phyloP scores from a whole-genome alignment of 2,113 vertebrate genomes.

The Pteropus alecto region DNA sequence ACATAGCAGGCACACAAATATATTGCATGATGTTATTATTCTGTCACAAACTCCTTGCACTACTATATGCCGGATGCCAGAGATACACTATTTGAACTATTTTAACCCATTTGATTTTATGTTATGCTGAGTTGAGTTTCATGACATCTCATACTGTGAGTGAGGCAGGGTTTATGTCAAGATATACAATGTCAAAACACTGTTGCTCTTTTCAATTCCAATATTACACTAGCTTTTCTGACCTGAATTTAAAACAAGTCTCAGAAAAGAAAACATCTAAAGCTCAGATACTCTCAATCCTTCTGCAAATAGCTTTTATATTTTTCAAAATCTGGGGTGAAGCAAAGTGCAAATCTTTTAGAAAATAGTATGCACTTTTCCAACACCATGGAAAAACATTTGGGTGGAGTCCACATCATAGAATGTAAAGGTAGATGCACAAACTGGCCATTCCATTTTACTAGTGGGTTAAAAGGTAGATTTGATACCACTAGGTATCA shows the following conservation, averaged over 20 bases:
- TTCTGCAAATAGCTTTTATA: constrained; percentile 66
- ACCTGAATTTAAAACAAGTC: constrained; percentile 66
- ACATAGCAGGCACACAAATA: not conserved
- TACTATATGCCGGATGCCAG: not conserved
- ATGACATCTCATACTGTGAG: constrained; percentile 19
- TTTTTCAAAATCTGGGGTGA: constrained; percentile 61
- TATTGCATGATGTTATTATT: not conserved
- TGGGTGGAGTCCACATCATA: not conserved
- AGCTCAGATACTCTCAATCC: constrained; percentile 34
- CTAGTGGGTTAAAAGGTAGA: not conserved
- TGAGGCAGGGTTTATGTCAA: constrained; percentile 29
- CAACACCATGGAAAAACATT: not conserved
- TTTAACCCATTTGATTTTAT: constrained; percentile 37
- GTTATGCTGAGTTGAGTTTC: constrained; percentile 15
- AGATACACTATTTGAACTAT: not conserved
- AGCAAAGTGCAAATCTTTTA: constrained; percentile 28
- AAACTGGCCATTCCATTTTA: not conserved
- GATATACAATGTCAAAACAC: constrained; percentile 45
- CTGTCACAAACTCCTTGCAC: not conserved
- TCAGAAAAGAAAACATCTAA: constrained; percentile 13
- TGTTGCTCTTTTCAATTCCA: constrained; percentile 70
- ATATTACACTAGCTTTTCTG: constrained; percentile 56
- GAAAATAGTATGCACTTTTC: not conserved
- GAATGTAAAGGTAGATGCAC: not conserved
- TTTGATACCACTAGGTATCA: not conserved